Conservation (phyloP, 2,888 invertebrate species). For the Gastracanthus pulcherrimus region DNA sequence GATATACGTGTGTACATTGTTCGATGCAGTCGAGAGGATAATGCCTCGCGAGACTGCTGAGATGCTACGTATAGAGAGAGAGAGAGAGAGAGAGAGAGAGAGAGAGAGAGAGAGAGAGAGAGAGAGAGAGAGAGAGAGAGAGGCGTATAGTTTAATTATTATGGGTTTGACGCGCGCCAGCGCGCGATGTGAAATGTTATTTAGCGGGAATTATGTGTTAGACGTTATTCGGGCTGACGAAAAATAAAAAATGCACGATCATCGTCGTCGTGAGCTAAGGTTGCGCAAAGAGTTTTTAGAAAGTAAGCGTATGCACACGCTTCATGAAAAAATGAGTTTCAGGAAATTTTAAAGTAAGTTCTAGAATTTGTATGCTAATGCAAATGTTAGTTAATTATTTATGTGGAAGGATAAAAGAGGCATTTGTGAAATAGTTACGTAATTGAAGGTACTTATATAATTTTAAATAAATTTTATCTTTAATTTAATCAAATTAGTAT, state of each 20-base stretch:
- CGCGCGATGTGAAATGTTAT: neutral
- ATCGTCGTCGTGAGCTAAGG: constrained; percentile 4
- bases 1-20: constrained; percentile 1
- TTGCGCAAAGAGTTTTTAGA: constrained; percentile 32
- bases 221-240: neutral
- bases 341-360: neutral
- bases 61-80: neutral
- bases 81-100: neutral
- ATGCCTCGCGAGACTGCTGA: neutral
- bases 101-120: no score
- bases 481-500: no score
- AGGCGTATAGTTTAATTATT: constrained; percentile 29
- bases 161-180: neutral
- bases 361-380: neutral
- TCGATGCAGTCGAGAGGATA: constrained; percentile 20
- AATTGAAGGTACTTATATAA: neutral
- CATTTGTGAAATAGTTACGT: neutral
- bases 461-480: no score
- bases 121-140: neutral
- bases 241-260: constrained; percentile 21
- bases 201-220: neutral
- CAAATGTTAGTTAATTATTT: neutral
- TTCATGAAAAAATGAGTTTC: neutral
- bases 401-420: neutral
- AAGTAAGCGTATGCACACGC: neutral